phyloP scores from a whole-genome alignment of 2,113 vertebrate species.

The Isurus oxyrinchus region DNA sequence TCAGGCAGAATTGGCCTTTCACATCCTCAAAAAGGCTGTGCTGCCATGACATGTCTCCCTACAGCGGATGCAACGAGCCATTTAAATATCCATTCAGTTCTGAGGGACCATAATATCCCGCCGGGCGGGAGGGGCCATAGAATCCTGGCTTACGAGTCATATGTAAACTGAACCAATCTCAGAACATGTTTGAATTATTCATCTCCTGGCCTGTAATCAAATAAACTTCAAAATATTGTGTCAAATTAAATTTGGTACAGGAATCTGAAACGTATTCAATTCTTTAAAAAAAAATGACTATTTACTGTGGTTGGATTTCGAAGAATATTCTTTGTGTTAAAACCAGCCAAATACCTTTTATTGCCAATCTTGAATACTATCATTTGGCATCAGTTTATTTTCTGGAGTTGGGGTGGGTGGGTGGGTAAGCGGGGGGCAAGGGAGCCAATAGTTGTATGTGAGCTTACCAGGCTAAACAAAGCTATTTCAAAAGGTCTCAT shows the following conservation, averaged over 20 bases:
- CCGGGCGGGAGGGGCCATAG: too few species aligned
- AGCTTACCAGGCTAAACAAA: neutral
- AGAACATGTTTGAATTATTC: neutral
- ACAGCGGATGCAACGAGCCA: too few species aligned
- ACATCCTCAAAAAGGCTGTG: neutral
- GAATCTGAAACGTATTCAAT: neutral
- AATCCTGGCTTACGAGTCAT: neutral
- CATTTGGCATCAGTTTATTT: neutral
- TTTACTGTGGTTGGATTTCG: neutral
- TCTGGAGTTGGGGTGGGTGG: neutral
- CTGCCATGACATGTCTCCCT: too few species aligned
- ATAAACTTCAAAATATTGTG: neutral
- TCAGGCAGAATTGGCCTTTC: neutral
- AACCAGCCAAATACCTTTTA: neutral
- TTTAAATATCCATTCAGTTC: too few species aligned
- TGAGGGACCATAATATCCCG: too few species aligned
- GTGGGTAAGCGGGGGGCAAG: too few species aligned
- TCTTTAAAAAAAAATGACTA: neutral
- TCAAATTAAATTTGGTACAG: neutral
- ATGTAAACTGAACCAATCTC: neutral
- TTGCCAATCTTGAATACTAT: too few species aligned
- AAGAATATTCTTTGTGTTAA: neutral
- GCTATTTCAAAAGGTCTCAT: too few species aligned
- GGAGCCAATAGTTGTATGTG: neutral
- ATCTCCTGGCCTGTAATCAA: neutral